Conservation (phyloP, 2,797 vertebrate genomes). For the Valencia hispanica region DNA sequence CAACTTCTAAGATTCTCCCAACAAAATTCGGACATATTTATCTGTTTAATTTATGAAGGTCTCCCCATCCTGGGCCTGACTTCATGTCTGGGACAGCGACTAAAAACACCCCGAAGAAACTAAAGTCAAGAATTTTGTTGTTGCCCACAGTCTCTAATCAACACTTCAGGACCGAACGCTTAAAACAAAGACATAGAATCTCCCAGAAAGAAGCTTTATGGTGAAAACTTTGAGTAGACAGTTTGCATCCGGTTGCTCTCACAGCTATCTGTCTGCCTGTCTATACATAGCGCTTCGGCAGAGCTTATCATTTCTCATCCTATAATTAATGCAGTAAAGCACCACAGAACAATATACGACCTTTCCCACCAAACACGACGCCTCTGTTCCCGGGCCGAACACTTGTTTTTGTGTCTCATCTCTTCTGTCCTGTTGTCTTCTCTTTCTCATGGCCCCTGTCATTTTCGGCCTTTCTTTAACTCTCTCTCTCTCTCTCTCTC, state of each 20-base stretch:
- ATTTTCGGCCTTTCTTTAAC: constrained; percentile 46
- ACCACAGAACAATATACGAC: constrained; percentile 58
- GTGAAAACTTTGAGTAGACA: neutral
- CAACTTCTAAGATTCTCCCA: neutral
- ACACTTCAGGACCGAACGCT: neutral
- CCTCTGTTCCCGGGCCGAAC: constrained; percentile 37
- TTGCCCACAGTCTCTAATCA: neutral
- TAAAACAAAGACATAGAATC: constrained; percentile 3
- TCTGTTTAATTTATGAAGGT: constrained; percentile 5
- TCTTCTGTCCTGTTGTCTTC: constrained; percentile 44
- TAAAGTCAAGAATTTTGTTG: neutral
- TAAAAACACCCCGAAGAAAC: neutral
- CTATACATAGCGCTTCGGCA: constrained; percentile 49
- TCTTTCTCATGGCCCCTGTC: constrained; percentile 47
- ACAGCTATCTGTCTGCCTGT: constrained; percentile 49
- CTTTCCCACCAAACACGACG: constrained; percentile 52
- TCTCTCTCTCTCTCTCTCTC: constrained; percentile 33
- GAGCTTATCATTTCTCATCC: constrained; percentile 58
- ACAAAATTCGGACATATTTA: neutral
- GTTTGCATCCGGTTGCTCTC: constrained; percentile 36
- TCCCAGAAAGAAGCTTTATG: constrained; percentile 2
- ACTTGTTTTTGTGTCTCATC: constrained; percentile 54
- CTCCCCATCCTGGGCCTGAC: neutral
- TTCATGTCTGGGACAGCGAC: neutral
- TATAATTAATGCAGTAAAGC: constrained; percentile 65